Percentiles rank a stretch among this genome's conserved stretches.
These are phyloP conservation scores for Epinephelus cyanopodus DNA, from an alignment of 2,113 vertebrate genomes.

Conservation along the genomic window DNA sequence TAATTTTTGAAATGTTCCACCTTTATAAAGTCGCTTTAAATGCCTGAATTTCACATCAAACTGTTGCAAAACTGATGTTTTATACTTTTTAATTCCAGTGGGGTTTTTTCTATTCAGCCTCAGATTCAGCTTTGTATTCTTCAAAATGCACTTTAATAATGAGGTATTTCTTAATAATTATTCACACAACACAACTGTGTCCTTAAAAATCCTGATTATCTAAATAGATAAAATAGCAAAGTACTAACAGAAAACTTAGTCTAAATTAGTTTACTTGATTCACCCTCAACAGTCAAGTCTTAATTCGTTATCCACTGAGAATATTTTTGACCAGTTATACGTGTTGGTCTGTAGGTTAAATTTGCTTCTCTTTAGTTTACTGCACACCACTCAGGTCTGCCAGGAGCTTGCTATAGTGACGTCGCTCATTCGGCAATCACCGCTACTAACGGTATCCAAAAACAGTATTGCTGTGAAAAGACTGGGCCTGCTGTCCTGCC, in stretches of 20 bases:
- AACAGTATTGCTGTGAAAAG: too few relatives aligned
- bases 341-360: too few relatives aligned
- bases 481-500: too few relatives aligned
- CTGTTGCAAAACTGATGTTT: constrained; percentile 31
- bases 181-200: constrained; percentile 7
- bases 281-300: too few relatives aligned
- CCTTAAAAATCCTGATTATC: constrained; percentile 18
- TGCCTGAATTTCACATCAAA: constrained; percentile 45
- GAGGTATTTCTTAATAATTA: constrained; percentile 32
- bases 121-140: constrained; percentile 16
- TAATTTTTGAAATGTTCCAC: constrained; percentile 48
- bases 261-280: not conserved
- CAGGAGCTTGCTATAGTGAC: too few relatives aligned
- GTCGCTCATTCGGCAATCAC: too few relatives aligned
- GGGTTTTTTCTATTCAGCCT: not conserved
- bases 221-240: not conserved
- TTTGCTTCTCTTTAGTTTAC: too few relatives aligned
- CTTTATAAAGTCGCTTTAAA: constrained; percentile 40
- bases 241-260: not conserved
- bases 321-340: too few relatives aligned
- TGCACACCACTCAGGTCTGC: too few relatives aligned
- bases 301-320: too few relatives aligned
- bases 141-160: constrained; percentile 30
- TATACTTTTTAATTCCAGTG: constrained; percentile 29
- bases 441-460: too few relatives aligned